These are phyloP conservation scores for Busseola fusca DNA, from an alignment of 2,888 invertebrate species.

Conservation along the genomic window DNA sequence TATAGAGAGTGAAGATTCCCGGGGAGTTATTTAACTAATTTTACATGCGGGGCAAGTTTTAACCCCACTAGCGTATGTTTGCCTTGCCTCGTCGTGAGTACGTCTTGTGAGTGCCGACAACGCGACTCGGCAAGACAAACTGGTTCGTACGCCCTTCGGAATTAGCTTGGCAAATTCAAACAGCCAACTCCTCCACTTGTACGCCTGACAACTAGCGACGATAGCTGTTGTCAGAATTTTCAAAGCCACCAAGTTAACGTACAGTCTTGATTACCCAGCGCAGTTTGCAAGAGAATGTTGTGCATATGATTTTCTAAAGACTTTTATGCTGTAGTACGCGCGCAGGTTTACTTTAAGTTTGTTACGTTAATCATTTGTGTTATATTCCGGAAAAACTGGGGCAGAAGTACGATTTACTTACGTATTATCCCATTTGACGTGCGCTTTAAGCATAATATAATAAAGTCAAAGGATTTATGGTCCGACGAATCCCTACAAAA, in stretches of 20 bases:
- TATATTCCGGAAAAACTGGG: slow-evolving; percentile 2
- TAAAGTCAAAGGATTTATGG: slow-evolving; percentile 68
- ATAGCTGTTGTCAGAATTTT: slow-evolving; percentile 62
- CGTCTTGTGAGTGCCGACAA: slow-evolving; percentile 66
- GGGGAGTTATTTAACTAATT: slow-evolving; percentile 85
- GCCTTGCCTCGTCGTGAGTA: slow-evolving; percentile 72
- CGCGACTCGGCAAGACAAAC: slow-evolving; percentile 62
- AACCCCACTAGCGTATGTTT: slow-evolving; percentile 81
- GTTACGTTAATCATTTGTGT: slow-evolving; percentile 13
- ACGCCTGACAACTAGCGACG: slow-evolving; percentile 60
- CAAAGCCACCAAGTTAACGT: slow-evolving; percentile 57
- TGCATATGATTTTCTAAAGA: slow-evolving; percentile 35
- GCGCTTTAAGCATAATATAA: slow-evolving; percentile 55
- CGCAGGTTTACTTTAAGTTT: slow-evolving; percentile 18
- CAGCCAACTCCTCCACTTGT: slow-evolving; percentile 67
- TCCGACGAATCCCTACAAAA: slow-evolving; percentile 63
- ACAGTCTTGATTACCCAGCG: slow-evolving; percentile 54
- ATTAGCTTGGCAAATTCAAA: slow-evolving; percentile 79
- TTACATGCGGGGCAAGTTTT: slow-evolving; percentile 84
- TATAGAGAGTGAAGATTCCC: slow-evolving; percentile 78
- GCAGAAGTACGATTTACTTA: slow-evolving; percentile 8
- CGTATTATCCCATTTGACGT: slow-evolving; percentile 34
- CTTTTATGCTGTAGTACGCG: slow-evolving; percentile 50
- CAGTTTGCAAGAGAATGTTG: slow-evolving; percentile 44
- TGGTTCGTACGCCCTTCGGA: slow-evolving; percentile 68